Conservation (phyloP, 2,888 invertebrate genomes). For the Gasteruption jaculator region DNA sequence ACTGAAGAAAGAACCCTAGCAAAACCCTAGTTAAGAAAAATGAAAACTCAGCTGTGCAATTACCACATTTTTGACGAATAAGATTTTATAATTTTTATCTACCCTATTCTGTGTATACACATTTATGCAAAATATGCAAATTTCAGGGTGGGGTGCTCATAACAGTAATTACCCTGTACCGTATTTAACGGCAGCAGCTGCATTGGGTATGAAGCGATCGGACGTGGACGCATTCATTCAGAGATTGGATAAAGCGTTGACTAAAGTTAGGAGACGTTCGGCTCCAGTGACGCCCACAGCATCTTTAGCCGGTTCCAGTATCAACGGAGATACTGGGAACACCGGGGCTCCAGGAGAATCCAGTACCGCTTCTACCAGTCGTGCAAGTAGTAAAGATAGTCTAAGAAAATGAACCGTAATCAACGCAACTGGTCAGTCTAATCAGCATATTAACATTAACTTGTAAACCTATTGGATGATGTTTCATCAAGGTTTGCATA, state of each 20-base stretch:
- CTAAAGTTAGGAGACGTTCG: slow-evolving; percentile 45
- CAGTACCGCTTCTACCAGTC: slow-evolving; percentile 46
- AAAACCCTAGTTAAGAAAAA: too few relatives aligned
- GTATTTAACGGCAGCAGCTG: slow-evolving; percentile 72
- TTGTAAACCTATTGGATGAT: slow-evolving; percentile 34
- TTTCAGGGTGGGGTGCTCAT: slow-evolving; percentile 69
- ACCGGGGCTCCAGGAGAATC: slow-evolving; percentile 45
- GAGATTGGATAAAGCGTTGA: slow-evolving; percentile 60
- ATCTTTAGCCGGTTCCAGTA: slow-evolving; percentile 44
- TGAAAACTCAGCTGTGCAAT: too few relatives aligned
- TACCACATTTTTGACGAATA: too few relatives aligned
- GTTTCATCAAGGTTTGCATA: too few relatives aligned
- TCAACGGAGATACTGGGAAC: slow-evolving; percentile 44
- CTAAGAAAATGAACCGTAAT: slow-evolving; percentile 49
- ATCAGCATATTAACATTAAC: slow-evolving; percentile 45
- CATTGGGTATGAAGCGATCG: slow-evolving; percentile 61
- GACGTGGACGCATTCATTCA: slow-evolving; percentile 69
- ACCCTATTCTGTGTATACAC: neutral
- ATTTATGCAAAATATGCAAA: slow-evolving; percentile 5
- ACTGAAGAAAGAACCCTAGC: too few relatives aligned
- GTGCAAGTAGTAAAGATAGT: slow-evolving; percentile 48
- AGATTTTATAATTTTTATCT: too few relatives aligned
- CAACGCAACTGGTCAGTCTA: slow-evolving; percentile 49
- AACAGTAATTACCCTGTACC: slow-evolving; percentile 57
- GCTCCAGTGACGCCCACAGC: slow-evolving; percentile 47